These are phyloP conservation scores for Mythimna ferrago DNA, from an alignment of 2,888 invertebrate species.

Conservation along the genomic window DNA sequence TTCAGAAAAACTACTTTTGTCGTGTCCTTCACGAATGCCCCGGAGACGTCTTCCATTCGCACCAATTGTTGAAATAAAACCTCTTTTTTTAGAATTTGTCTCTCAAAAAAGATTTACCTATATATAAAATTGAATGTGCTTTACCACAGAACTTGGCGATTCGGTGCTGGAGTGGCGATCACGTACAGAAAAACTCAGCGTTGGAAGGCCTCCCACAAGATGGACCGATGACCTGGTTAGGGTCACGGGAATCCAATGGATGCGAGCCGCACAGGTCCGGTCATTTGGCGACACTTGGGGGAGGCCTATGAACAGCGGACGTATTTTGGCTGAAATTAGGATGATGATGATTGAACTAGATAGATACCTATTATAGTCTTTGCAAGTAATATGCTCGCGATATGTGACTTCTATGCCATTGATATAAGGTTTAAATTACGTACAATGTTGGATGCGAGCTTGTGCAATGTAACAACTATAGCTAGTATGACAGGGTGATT, in stretches of 20 bases:
- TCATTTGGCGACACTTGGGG: too few species aligned
- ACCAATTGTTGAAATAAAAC: constrained; percentile 39
- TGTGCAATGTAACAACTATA: background rate
- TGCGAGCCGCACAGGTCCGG: too few species aligned
- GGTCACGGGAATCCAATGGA: too few species aligned
- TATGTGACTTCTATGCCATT: background rate
- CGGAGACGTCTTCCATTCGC: constrained; percentile 52
- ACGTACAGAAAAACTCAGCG: too few species aligned
- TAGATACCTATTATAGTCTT: background rate
- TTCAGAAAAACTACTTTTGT: constrained; percentile 56
- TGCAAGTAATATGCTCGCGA: too few species aligned
- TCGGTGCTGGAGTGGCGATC: too few species aligned
- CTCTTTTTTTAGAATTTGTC: constrained; percentile 24
- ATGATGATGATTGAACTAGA: too few species aligned
- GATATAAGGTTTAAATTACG: constrained; percentile 3
- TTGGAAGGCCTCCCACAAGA: too few species aligned
- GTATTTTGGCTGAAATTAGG: too few species aligned
- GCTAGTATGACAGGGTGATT: constrained; percentile 24
- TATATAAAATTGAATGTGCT: background rate
- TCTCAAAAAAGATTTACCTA: constrained; percentile 8
- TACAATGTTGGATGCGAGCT: background rate
- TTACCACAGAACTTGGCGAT: constrained; percentile 5
- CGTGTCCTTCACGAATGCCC: constrained; percentile 53
- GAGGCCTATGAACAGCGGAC: too few species aligned
- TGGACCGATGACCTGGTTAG: too few species aligned